Evolutionary conservation across 2,888 invertebrate species (phyloP).

Genomic region (Caradrina clavipalpis): DNA sequence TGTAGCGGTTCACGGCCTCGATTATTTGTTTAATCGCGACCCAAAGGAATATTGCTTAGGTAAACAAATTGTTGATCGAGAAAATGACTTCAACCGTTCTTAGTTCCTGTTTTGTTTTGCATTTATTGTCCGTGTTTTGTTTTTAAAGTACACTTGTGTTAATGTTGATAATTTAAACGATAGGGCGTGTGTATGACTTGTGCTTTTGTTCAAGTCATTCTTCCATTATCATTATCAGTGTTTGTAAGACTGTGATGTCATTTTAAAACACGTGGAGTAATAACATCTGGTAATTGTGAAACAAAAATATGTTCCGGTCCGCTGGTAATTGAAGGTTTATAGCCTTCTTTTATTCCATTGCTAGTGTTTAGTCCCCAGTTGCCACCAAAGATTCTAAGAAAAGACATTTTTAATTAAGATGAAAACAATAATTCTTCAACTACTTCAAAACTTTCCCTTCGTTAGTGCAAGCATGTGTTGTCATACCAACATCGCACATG

Average conservation of each 20-base stretch:
- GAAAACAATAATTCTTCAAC: constrained; percentile 49
- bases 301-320: constrained; percentile 9
- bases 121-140: constrained; percentile 24
- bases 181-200: constrained; percentile 44
- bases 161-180: constrained; percentile 22
- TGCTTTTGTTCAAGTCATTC: constrained; percentile 63
- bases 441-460: constrained; percentile 73
- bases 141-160: constrained; percentile 5
- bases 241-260: constrained; percentile 36
- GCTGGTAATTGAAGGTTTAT: neutral
- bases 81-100: neutral
- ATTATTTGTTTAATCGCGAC: constrained; percentile 60
- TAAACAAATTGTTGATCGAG: constrained; percentile 31
- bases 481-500: constrained; percentile 66
- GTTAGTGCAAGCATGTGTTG: constrained; percentile 70
- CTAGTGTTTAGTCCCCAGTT: neutral
- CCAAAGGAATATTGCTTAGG: constrained; percentile 30
- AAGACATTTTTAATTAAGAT: constrained; percentile 33
- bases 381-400: constrained; percentile 11
- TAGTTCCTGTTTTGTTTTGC: constrained; percentile 13
- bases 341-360: neutral
- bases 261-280: constrained; percentile 38
- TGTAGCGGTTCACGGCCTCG: constrained; percentile 62
- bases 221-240: constrained; percentile 61
- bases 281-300: constrained; percentile 17